Evolutionary conservation across 2,797 vertebrate genomes (phyloP), one percentile per base, ranked within the genome.

Genomic region (Lagothrix lagotricha): DNA sequence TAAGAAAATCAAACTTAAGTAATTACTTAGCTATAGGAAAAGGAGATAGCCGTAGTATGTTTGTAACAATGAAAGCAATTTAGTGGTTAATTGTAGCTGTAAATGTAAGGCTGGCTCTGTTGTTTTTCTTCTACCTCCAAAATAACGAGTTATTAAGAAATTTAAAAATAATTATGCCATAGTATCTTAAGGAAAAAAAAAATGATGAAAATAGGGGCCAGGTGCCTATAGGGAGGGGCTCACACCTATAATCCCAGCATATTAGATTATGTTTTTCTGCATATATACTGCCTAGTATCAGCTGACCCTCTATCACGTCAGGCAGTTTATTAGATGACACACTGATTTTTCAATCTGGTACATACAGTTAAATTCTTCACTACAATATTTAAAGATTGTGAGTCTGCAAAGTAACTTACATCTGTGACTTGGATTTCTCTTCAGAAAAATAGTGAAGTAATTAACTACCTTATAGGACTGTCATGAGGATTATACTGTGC

Each of bases 351-450:
- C 0, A 73, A 90, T 90, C 52, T 77, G 28, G 24, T 4, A 61
- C 39, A 64, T 41, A 81, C 44, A n/a, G 24, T 93, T 84, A 94
- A 50, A 72, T 39, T 82, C 88, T 96, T 44, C 13, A 24, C 50
- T 94, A 36, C 46, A 94, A 58, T 54, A 64, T 79, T 76, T 81
- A 44, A 1, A 46, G 81, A 36, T 44, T 88, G 70, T 36, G 33
- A 96, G 67, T 24, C 54, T 44, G 12, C 26, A 46, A 90, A 93
- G 67, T 70, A 48, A 90, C 30, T 58, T 82, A 77, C 19, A 76
- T 75, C 79, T 84, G 48, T 57, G 48, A 67, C 50, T 48, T 61
- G 64, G 14, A 26, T 83, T 94, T 90, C 48, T 86, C 1, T 44
- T 79, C 64, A 84, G 28, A 30, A 84, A 79, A 91, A 83, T 0